Evolutionary conservation across 2,113 vertebrate genomes (phyloP).

Genomic region (Oncorhynchus gorbuscha): DNA sequence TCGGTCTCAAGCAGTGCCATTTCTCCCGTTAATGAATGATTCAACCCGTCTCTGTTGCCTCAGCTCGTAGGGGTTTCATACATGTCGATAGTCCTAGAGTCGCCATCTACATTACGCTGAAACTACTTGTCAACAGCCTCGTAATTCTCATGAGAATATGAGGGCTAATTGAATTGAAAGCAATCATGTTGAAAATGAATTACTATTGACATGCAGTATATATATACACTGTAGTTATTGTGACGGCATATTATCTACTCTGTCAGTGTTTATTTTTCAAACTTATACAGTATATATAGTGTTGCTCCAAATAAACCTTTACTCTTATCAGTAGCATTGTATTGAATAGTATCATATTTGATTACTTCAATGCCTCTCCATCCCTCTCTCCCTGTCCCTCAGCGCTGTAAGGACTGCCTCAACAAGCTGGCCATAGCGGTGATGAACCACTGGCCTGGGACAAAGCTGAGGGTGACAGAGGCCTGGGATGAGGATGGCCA

Average conservation of each 20-base stretch:
- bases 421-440: constrained; percentile 93
- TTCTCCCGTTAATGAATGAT: constrained; percentile 40
- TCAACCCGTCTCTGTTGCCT: constrained; percentile 17
- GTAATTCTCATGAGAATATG: neutral
- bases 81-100: neutral
- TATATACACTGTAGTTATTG: too few relatives aligned
- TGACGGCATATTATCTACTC: neutral
- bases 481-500: constrained; percentile 98
- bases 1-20: neutral
- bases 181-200: neutral
- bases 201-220: neutral
- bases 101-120: too few relatives aligned
- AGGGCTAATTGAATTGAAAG: neutral
- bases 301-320: neutral
- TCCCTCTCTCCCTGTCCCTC: constrained; percentile 11
- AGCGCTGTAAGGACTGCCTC: constrained; percentile 95
- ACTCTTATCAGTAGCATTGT: neutral
- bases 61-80: neutral
- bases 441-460: constrained; percentile 97
- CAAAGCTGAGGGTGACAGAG: constrained; percentile 90
- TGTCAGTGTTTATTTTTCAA: neutral
- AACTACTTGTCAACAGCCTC: neutral
- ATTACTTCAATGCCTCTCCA: constrained; percentile 1
- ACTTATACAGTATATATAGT: neutral
- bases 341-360: too few relatives aligned